Evolutionary conservation across 2,888 invertebrate genomes (phyloP).

Genomic region (Pycnomerus fuliginosus): DNA sequence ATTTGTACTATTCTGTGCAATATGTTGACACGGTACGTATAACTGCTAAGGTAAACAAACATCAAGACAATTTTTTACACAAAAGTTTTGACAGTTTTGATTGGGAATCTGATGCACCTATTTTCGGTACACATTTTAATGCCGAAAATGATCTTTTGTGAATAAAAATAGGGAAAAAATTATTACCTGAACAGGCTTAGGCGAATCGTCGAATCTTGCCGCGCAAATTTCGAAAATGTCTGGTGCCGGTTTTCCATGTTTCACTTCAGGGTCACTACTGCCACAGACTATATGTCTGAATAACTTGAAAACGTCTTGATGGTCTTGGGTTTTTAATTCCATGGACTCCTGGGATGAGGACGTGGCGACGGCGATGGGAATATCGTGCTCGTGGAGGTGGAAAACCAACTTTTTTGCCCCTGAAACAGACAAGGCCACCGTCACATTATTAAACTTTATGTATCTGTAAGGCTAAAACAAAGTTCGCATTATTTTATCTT

Average conservation of each 20-base stretch:
- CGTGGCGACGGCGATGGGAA: constrained; percentile 71
- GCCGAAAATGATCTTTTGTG: too few relatives aligned
- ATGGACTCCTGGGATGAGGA: constrained; percentile 62
- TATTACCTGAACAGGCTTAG: constrained; percentile 49
- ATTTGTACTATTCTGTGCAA: too few relatives aligned
- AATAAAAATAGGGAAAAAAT: too few relatives aligned
- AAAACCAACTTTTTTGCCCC: constrained; percentile 56
- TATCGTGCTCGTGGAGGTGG: constrained; percentile 60
- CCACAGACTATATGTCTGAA: constrained; percentile 64
- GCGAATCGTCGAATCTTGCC: constrained; percentile 58
- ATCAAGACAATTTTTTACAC: too few relatives aligned
- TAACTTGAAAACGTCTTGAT: constrained; percentile 54
- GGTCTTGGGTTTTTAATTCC: constrained; percentile 57
- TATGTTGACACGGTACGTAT: too few relatives aligned
- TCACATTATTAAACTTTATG: too few relatives aligned
- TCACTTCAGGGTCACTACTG: constrained; percentile 66
- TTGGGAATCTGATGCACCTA: too few relatives aligned
- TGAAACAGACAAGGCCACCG: too few relatives aligned
- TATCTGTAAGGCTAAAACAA: too few relatives aligned
- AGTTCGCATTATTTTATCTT: too few relatives aligned
- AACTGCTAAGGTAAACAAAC: too few relatives aligned
- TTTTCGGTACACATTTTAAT: neutral
- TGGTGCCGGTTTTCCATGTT: constrained; percentile 69
- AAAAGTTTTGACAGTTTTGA: too few relatives aligned
- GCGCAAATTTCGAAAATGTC: constrained; percentile 68